Evolutionary conservation across 2,797 vertebrate species (phyloP), one percentile per base, ranked within the genome.

Genomic region (Sylvilagus floridanus): DNA sequence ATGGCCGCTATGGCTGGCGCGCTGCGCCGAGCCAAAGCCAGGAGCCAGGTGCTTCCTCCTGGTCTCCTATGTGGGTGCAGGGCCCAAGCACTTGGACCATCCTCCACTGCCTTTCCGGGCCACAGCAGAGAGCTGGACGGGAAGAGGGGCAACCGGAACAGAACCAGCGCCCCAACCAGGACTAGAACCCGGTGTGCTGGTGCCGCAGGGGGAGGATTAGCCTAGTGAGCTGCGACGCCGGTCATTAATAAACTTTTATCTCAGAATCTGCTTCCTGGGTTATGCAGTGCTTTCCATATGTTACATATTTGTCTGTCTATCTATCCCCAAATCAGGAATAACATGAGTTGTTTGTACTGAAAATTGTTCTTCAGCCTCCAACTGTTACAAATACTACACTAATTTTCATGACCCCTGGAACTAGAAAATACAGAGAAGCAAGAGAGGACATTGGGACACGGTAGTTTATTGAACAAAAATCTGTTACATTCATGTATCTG

Each of bases 391-490:
- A 92, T 66, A 60, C n/a, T 90, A 28, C 71, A 88, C 35, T 57
- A 47, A 30, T 71, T 92, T 92, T 85, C 65, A 84, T 92, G 42
- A 82, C 60, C 26, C 94, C 26, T 76, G 52, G 12, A 91, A 86
- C 37, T 24, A 63, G 24, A 96, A 91, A 91, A 63, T 89, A 26
- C 54, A 87, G 32, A 60, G 1, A 93, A 83, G 17, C 71, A 86
- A 94, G 72, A 89, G 88, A 94, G 89, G 50, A 11, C 11, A 82
- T 17, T 88, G 60, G 90, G 75, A 50, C 89, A 84, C 47, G 35
- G 52, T 79, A 92, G 19, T 82, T 94, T 94, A 32, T 84, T 92
- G 73, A 83, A 37, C 24, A 92, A 90, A 95, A 86, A 47, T 66
- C 50, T 69, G 26, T 62, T 60, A 19, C 26, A 84, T 83, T 96